phyloP scores from a whole-genome alignment of 2,888 invertebrate species.

The Laspeyria flexula region DNA sequence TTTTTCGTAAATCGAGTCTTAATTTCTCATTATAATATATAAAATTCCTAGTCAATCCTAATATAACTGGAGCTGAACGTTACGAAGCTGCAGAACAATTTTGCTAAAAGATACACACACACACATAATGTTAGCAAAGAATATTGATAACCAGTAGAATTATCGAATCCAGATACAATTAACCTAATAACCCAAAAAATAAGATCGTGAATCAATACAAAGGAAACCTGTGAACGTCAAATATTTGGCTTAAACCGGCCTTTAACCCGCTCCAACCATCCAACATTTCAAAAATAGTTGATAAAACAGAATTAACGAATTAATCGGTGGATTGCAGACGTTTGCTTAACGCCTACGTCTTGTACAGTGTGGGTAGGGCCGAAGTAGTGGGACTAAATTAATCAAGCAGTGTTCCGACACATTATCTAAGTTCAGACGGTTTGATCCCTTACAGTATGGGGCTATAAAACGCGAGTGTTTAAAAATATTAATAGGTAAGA shows the following conservation, averaged over 20 bases:
- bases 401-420: conserved; percentile 67
- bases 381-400: conserved; percentile 59
- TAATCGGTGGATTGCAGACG: conserved; percentile 46
- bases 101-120: too few relatives aligned
- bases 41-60: too few relatives aligned
- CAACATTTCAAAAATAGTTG: conserved; percentile 13
- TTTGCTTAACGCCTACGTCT: conserved; percentile 34
- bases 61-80: too few relatives aligned
- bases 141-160: too few relatives aligned
- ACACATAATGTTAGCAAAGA: too few relatives aligned
- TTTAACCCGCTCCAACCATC: neutral
- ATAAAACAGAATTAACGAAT: conserved; percentile 34
- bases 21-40: too few relatives aligned
- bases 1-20: too few relatives aligned
- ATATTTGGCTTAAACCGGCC: neutral
- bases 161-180: too few relatives aligned
- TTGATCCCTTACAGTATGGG: conserved; percentile 47
- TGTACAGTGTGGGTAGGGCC: conserved; percentile 24
- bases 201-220: neutral
- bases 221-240: conserved; percentile 1
- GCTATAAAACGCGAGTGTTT: conserved; percentile 34
- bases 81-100: too few relatives aligned
- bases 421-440: conserved; percentile 63
- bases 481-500: too few relatives aligned
- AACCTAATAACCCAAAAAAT: neutral